Conservation (phyloP, 1,140 invertebrate genomes). For the Batillaria attramentaria region DNA sequence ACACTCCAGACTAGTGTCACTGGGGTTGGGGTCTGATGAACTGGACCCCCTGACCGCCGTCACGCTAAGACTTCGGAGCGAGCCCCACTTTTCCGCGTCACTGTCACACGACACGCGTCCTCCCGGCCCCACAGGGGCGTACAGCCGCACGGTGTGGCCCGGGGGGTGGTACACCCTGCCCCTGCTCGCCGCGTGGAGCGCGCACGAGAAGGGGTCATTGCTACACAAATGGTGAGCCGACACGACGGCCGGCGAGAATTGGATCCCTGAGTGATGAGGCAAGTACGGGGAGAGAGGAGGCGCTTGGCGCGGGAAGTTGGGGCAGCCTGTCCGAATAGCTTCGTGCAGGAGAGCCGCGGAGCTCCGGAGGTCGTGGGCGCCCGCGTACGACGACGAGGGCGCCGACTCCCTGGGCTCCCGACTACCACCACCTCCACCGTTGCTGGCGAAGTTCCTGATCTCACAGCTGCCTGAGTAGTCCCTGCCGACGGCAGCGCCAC, state of each 20-base stretch:
- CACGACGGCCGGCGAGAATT: neutral
- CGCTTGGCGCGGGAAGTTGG: neutral
- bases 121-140: neutral
- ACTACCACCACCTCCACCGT: too few relatives aligned
- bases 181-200: neutral
- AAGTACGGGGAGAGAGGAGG: neutral
- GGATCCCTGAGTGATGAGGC: constrained; percentile 14
- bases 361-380: neutral
- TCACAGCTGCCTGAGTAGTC: neutral
- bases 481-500: too few relatives aligned
- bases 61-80: constrained; percentile 31
- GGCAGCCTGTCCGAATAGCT: neutral
- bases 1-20: constrained; percentile 54
- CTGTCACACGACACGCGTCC: neutral
- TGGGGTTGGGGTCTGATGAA: constrained; percentile 52
- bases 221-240: too few relatives aligned
- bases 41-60: constrained; percentile 50
- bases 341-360: neutral
- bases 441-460: neutral
- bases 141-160: neutral
- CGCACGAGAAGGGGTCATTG: neutral
- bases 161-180: neutral
- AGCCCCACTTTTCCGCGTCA: constrained; percentile 21
- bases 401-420: neutral
- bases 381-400: too few relatives aligned